Evolutionary conservation across 2,797 vertebrate species (phyloP).

Genomic region (Percopsis omiscomaycus): DNA sequence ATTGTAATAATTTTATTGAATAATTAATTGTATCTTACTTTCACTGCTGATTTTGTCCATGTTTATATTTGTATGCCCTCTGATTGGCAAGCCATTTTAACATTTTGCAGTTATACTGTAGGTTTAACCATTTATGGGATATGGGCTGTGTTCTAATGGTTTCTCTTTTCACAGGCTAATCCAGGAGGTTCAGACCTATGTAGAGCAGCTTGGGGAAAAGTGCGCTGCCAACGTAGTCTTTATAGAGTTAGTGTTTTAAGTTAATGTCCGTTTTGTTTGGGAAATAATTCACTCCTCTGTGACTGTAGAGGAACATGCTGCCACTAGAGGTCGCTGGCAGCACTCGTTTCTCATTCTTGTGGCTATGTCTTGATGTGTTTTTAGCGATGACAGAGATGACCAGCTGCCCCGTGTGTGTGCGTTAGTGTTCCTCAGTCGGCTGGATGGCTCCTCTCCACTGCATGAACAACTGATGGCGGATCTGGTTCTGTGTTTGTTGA

Average conservation of each 20-base stretch:
- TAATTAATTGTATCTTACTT: too few species aligned
- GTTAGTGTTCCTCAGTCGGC: conserved; percentile 84
- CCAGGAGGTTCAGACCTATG: conserved; percentile 87
- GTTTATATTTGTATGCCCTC: too few species aligned
- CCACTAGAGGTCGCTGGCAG: conserved; percentile 48
- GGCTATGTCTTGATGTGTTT: conserved; percentile 37
- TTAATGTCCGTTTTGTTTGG: neutral
- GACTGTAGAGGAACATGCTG: neutral
- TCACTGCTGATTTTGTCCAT: too few species aligned
- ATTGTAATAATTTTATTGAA: too few species aligned
- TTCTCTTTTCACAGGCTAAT: conserved; percentile 76
- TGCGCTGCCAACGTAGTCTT: conserved; percentile 83
- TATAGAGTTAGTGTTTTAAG: conserved; percentile 70
- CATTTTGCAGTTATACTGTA: neutral
- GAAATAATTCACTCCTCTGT: neutral
- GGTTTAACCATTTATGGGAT: neutral
- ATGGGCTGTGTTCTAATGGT: neutral
- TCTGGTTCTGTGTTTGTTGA: conserved; percentile 81
- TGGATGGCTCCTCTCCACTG: conserved; percentile 77
- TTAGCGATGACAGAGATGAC: conserved; percentile 87
- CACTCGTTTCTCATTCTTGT: conserved; percentile 4
- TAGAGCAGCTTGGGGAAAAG: conserved; percentile 84
- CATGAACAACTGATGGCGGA: conserved; percentile 85
- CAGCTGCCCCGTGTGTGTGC: conserved; percentile 86
- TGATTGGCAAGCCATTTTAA: too few species aligned